phyloP scores from a whole-genome alignment of 2,113 vertebrate genomes.

The Rhea americana region DNA sequence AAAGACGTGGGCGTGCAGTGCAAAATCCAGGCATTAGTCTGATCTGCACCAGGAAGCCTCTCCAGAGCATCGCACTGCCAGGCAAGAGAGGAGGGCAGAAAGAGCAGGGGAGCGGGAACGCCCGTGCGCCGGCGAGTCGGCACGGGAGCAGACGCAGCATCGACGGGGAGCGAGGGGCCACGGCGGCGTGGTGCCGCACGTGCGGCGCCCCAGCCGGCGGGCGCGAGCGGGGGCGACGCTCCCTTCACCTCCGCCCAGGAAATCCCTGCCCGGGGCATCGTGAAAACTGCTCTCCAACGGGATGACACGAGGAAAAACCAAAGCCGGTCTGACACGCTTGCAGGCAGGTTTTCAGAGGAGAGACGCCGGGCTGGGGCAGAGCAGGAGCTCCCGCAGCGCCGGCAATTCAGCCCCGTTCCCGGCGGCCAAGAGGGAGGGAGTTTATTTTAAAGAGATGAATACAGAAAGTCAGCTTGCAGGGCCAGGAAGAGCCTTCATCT shows the following conservation, averaged over 20 bases:
- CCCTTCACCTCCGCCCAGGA: neutral
- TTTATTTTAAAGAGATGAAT: neutral
- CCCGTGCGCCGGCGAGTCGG: neutral
- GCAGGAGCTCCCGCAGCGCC: rapidly evolving
- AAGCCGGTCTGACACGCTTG: rapidly evolving
- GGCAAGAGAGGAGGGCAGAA: neutral
- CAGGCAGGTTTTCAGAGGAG: neutral
- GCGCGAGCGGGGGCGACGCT: neutral
- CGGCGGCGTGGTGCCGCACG: neutral
- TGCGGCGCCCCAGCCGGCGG: no score
- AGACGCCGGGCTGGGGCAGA: neutral
- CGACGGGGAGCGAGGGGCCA: rapidly evolving
- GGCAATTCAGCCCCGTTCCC: neutral
- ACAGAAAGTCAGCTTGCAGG: neutral
- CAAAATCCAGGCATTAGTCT: neutral
- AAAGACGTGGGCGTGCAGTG: rapidly evolving
- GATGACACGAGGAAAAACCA: neutral
- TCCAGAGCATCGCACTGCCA: neutral
- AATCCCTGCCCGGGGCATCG: neutral
- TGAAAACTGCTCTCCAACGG: neutral
- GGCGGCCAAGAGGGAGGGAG: neutral
- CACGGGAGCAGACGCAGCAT: neutral
- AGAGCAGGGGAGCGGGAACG: neutral
- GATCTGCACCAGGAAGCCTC: neutral
- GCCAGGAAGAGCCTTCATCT: neutral